Evolutionary conservation across 1,140 invertebrate species (phyloP).

Genomic region (Aporrectodea caliginosa): DNA sequence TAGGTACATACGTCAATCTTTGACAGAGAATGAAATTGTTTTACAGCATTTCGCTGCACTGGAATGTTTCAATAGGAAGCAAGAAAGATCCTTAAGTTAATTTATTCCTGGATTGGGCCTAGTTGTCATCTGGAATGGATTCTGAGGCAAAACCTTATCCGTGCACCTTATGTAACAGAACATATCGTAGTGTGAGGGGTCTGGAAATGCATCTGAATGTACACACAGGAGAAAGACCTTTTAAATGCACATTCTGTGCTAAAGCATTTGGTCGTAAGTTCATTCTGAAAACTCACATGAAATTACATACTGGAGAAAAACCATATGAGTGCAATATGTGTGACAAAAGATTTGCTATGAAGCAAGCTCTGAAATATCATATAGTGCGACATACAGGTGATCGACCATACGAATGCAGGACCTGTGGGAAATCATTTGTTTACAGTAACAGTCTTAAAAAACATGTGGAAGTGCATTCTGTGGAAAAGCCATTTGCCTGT

Average conservation of each 20-base stretch:
- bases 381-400: background rate
- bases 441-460: background rate
- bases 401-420: background rate
- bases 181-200: too few species aligned
- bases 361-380: background rate
- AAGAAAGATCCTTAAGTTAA: too few species aligned
- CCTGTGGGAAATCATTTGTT: background rate
- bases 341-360: background rate
- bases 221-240: background rate
- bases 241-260: background rate
- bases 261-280: background rate
- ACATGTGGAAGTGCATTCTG: background rate
- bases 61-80: too few species aligned
- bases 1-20: too few species aligned
- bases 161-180: too few species aligned
- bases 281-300: background rate
- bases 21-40: too few species aligned
- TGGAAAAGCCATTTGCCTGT: background rate
- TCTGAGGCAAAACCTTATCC: too few species aligned
- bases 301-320: background rate
- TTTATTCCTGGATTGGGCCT: too few species aligned
- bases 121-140: too few species aligned
- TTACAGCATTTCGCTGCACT: too few species aligned
- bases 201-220: too few species aligned
- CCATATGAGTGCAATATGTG: background rate